These are phyloP conservation scores for Ciconia maguari DNA, from an alignment of 2,113 vertebrate genomes.

Conservation along the genomic window DNA sequence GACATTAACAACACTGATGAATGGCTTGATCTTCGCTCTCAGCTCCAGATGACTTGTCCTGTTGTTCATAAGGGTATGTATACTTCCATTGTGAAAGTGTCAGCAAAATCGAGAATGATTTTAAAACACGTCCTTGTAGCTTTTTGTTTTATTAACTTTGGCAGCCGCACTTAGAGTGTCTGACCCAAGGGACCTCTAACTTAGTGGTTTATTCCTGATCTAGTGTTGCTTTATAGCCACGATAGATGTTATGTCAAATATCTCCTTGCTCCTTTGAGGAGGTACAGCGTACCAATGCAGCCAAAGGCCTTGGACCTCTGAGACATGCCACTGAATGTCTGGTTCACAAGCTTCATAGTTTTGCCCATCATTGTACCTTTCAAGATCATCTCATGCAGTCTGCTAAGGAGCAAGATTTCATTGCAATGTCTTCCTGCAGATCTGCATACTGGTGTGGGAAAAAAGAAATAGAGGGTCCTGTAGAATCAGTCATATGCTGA, in stretches of 20 bases:
- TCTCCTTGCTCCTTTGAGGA: background rate
- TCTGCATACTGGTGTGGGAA: background rate
- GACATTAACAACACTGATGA: slow-evolving; percentile 27
- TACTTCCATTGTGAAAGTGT: background rate
- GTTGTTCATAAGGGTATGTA: slow-evolving; percentile 62
- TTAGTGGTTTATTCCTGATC: background rate
- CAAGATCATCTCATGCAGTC: background rate
- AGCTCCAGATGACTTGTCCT: slow-evolving; percentile 68
- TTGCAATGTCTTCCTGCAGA: background rate
- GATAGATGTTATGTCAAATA: background rate
- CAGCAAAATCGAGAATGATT: background rate
- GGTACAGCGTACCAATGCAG: background rate
- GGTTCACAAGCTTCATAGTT: background rate
- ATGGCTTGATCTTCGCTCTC: background rate
- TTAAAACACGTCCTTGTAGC: background rate
- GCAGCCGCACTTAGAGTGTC: background rate
- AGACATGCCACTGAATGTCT: background rate
- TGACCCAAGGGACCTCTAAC: background rate
- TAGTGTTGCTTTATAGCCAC: background rate
- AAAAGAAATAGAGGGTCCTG: background rate
- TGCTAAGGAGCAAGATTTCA: background rate
- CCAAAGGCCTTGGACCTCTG: background rate
- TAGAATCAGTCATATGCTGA: background rate
- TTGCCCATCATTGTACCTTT: background rate
- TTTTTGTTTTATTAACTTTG: background rate